A percentile compares a stretch with the other conserved stretches of the same genome.
Conservation (phyloP, 2,113 vertebrate genomes). For the Gymnorhina tibicen region DNA sequence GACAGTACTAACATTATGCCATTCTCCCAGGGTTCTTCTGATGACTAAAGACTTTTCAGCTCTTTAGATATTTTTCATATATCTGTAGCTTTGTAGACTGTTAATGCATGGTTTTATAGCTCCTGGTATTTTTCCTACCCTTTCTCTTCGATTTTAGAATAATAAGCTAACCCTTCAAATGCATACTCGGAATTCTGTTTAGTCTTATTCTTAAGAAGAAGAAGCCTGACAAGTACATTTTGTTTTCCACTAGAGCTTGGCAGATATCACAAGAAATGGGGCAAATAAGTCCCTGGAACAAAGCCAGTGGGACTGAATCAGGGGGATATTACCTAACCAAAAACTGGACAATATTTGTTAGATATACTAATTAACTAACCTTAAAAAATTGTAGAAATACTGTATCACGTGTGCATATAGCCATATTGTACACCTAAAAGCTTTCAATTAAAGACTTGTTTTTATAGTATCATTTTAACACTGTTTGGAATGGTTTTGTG, state of each 20-base stretch:
- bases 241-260: not conserved
- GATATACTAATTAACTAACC: not conserved
- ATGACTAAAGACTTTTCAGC: not conserved
- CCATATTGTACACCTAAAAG: not conserved
- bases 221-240: not conserved
- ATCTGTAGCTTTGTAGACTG: not conserved
- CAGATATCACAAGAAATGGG: not conserved
- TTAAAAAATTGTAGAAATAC: not conserved
- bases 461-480: not conserved
- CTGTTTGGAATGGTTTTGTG: not conserved
- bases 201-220: not conserved
- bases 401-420: fast-evolving
- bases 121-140: not conserved
- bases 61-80: not conserved
- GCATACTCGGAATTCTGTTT: not conserved
- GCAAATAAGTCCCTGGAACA: not conserved
- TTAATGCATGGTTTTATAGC: not conserved
- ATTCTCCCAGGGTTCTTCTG: not conserved
- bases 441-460: not conserved
- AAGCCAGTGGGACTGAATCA: not conserved
- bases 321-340: not conserved
- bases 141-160: not conserved
- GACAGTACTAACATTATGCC: not conserved
- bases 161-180: not conserved
- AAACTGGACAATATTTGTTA: not conserved